Evolutionary conservation across 2,113 vertebrate species (phyloP), one percentile per base, ranked within the genome.

Genomic region (Lampris megalopsis): DNA sequence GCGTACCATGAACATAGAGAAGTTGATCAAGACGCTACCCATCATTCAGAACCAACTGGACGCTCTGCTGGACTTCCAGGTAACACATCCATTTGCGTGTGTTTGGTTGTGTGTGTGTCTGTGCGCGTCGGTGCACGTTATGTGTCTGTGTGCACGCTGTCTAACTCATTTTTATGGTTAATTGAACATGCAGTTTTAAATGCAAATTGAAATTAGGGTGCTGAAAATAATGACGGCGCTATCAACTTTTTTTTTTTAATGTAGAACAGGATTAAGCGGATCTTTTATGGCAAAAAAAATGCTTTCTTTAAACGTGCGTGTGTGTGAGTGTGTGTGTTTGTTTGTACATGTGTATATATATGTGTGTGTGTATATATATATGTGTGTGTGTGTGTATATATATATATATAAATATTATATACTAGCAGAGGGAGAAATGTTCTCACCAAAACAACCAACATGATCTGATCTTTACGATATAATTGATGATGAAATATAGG

Each of bases 21-120:
- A 97, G 82, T 94, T 99, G 70, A 95, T 98, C 86, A 97, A 98
- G 92, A 97, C 95, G 40, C 95, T 98, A 86, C 96, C 94, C 66
- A 95, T 98, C 86, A 97, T 99, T 91, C 97, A 99, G 92, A 97
- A 94, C 91, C 97, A 98, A 89, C 95, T 99, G 75, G 97, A 98
- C 48, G 96, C 97, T 53, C 96, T 99, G 85, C 94, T 99, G 80
- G 96, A 97, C 91, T 99, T 99, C 94, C 97, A 98, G 92, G 97
- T 98, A 94, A 7, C 57, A 0, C 2, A 8, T 13, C 5, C 47
- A 43, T 77, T 64, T 72, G 47, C 53, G 49, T 54, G 61, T 47
- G 50, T 40, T 2, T 75, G 62, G 48, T 24, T 56, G 54, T 63
- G 48, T 70, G 47, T 68, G 52, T 13, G 10, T n/a, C 52, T 11